Conservation (phyloP, 2,113 vertebrate genomes). For the Pseudorectes ferrugineus region DNA sequence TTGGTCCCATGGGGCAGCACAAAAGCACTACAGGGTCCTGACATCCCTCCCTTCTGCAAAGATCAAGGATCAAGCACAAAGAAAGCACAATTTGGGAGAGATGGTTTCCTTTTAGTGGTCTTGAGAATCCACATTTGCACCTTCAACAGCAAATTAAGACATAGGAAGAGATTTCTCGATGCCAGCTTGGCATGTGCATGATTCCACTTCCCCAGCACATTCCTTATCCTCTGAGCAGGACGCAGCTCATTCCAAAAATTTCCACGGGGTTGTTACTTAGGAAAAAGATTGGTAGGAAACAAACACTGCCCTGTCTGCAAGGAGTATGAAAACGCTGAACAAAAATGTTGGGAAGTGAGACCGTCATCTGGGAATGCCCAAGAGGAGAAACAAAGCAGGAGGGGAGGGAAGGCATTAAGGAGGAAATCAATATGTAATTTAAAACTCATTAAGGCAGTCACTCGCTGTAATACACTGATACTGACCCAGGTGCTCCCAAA, state of each 20-base stretch:
- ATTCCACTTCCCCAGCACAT: neutral
- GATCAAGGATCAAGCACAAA: neutral
- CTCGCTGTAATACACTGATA: neutral
- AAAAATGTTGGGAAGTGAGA: neutral
- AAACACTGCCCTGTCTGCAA: neutral
- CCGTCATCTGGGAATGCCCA: neutral
- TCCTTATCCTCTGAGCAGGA: neutral
- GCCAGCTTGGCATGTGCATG: fast-evolving
- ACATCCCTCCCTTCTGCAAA: neutral
- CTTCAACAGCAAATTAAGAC: neutral
- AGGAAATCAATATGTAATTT: constrained; percentile 30
- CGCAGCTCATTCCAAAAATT: neutral
- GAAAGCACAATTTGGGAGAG: neutral
- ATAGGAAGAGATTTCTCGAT: neutral
- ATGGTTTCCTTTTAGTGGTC: neutral
- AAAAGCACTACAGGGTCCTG: neutral
- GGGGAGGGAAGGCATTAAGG: neutral
- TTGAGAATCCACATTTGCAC: neutral
- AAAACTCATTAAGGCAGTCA: neutral
- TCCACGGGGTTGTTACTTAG: neutral
- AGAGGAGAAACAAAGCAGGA: neutral
- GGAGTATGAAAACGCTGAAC: neutral
- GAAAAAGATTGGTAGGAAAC: neutral
- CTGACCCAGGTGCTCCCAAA: neutral
- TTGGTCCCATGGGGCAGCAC: neutral